Base-by-base conservation (phyloP, 2,888 invertebrate species). In the Xestia sexstrigata region DNA sequence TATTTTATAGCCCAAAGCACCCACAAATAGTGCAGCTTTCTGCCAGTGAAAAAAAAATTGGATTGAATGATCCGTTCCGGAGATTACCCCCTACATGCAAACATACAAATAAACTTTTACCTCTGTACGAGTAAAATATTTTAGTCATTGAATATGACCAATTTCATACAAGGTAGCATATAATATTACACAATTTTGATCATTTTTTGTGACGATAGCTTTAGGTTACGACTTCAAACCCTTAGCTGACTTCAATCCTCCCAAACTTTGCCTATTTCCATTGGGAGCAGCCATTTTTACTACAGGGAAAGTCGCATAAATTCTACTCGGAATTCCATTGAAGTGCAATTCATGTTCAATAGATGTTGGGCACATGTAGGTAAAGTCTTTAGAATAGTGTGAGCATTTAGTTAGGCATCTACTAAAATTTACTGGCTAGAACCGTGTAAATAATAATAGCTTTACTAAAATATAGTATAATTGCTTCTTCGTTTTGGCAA, bases 291-390 rank as follows among this genome's bases (percentile, higher is more conserved):
- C 13, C 60, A 70, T 73, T 70, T 78, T 70, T 78, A 78, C 35
- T 62, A 60, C 58, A 72, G 55, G 52, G 20, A 66, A 81, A 72
- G 58, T 82, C 65, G 39, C 82, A 78, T 82, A 73, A 73, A 78
- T 81, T 78, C 23, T 13, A 35, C 60, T 83, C 8, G n/a, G 60
- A 58, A 35, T 62, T n/a, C 45, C 45, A 78, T 72, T 45, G 23
- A 73, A 83, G 30, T 82, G 47, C 52, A 70, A 62, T 77, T 67
- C 62, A 62, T 49, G 26, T 15, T 26, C 35, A 30, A 49, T 55
- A 11, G 8, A 70, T 70, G 30, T 60, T 23, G 39, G 52, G n/a
- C 13, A 26, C 58, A 42, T 70, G 45, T 62, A 49, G 60, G 45
- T 49, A n/a, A 60, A 35, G 7, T 68, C 15, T 45, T 62, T 13